Conservation (phyloP, 1,140 invertebrate genomes). For the Plutomurus gul region DNA sequence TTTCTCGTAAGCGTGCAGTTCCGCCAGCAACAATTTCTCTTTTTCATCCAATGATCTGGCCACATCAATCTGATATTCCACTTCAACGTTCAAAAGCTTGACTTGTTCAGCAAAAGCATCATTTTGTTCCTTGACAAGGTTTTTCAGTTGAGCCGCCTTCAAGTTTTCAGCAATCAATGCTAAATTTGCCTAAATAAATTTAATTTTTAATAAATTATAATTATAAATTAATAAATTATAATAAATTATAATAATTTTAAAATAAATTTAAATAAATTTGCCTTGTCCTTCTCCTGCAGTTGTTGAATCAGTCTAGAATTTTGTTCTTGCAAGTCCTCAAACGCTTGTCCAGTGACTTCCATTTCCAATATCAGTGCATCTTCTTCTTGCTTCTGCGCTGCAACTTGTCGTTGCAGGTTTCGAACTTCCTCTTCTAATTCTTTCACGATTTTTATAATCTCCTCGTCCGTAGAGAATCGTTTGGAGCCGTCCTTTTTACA, state of each 20-base stretch:
- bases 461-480: constrained; percentile 92
- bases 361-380: constrained; percentile 91
- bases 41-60: constrained; percentile 95
- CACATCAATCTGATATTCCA: constrained; percentile 92
- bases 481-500: constrained; percentile 88
- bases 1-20: constrained; percentile 89
- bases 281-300: constrained; percentile 95
- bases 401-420: constrained; percentile 62
- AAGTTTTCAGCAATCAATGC: constrained; percentile 98
- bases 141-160: constrained; percentile 85
- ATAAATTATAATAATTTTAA: too few species aligned
- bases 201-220: too few species aligned
- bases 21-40: constrained; percentile 88
- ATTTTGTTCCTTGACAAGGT: constrained; percentile 68
- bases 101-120: neutral
- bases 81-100: constrained; percentile 55
- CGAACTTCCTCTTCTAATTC: constrained; percentile 83
- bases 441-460: constrained; percentile 90
- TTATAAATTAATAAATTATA: too few species aligned
- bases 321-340: constrained; percentile 99
- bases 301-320: constrained; percentile 94
- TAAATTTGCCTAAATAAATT: too few species aligned
- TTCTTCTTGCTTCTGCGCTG: constrained; percentile 74
- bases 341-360: constrained; percentile 98
- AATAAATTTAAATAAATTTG: too few species aligned